phyloP scores from a whole-genome alignment of 2,113 vertebrate genomes.

The Aspiorhynchus laticeps region DNA sequence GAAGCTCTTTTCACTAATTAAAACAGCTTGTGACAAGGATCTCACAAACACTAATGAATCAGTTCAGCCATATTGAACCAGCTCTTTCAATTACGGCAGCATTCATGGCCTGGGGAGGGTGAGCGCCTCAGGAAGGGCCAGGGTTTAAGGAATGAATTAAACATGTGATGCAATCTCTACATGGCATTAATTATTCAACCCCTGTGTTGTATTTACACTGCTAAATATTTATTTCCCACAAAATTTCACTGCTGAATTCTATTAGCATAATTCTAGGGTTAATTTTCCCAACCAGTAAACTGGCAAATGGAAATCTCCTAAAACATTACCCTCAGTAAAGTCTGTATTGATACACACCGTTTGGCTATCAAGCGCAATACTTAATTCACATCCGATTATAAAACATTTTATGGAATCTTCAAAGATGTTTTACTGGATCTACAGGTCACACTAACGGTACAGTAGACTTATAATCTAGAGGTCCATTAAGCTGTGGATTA shows the following conservation, averaged over 20 bases:
- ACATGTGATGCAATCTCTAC: slow-evolving; percentile 60
- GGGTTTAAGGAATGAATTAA: slow-evolving; percentile 63
- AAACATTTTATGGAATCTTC: background rate
- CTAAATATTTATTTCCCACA: slow-evolving; percentile 60
- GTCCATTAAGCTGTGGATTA: slow-evolving; percentile 22
- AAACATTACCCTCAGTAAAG: background rate
- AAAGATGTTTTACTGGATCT: background rate
- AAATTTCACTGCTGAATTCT: slow-evolving; percentile 26
- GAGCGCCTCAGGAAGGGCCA: background rate
- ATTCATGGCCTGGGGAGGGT: slow-evolving; percentile 51
- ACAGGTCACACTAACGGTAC: background rate
- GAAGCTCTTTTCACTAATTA: slow-evolving; percentile 48
- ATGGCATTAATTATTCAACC: slow-evolving; percentile 64
- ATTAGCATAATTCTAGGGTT: slow-evolving; percentile 51
- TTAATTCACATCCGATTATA: background rate
- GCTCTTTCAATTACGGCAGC: slow-evolving; percentile 56
- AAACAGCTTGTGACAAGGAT: slow-evolving; percentile 49
- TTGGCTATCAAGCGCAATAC: background rate
- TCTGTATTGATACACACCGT: background rate
- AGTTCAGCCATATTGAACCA: slow-evolving; percentile 46
- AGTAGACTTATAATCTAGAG: background rate
- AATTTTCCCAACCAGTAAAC: slow-evolving; percentile 32
- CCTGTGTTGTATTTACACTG: slow-evolving; percentile 64
- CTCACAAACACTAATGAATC: slow-evolving; percentile 39
- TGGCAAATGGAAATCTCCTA: slow-evolving; percentile 18